Conservation (phyloP, 2,888 invertebrate species). For the Epistrophe grossulariae region DNA sequence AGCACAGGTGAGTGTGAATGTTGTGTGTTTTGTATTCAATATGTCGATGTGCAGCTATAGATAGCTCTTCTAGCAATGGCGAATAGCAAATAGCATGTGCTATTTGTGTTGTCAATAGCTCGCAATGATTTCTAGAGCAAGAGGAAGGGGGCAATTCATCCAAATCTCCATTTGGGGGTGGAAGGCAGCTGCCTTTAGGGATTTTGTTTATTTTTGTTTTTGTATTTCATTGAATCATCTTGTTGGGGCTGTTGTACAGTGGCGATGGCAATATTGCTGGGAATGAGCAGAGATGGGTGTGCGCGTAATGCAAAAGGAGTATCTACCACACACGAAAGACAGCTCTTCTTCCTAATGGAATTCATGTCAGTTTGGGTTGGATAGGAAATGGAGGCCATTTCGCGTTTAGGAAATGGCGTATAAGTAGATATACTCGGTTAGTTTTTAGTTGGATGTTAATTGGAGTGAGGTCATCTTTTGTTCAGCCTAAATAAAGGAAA, state of each 20-base stretch:
- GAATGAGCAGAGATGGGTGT: conserved; percentile 23
- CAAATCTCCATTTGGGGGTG: conserved; percentile 16
- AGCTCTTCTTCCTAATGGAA: conserved; percentile 56
- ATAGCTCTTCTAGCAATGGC: conserved; percentile 19
- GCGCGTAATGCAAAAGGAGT: conserved; percentile 28
- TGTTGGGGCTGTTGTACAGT: not conserved
- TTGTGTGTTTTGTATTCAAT: conserved; percentile 16
- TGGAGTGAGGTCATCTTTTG: conserved; percentile 60
- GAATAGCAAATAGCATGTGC: conserved; percentile 44
- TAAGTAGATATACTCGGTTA: not conserved
- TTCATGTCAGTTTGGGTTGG: conserved; percentile 23
- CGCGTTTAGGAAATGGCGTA: conserved; percentile 62
- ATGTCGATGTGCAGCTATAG: not conserved
- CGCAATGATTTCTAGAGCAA: not conserved
- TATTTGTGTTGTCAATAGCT: conserved; percentile 36
- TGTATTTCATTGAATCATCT: not conserved
- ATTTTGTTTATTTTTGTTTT: conserved; percentile 40
- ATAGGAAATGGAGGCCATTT: conserved; percentile 55
- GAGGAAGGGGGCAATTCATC: not conserved
- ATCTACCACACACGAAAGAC: conserved; percentile 42
- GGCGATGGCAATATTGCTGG: no score
- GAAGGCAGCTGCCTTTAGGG: conserved; percentile 9
- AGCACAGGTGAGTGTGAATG: conserved; percentile 79
- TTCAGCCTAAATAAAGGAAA: conserved; percentile 1
- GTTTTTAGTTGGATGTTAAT: conserved; percentile 10